phyloP scores from a whole-genome alignment of 1,140 invertebrate genomes.

The Brachionus asplanchnoidis region DNA sequence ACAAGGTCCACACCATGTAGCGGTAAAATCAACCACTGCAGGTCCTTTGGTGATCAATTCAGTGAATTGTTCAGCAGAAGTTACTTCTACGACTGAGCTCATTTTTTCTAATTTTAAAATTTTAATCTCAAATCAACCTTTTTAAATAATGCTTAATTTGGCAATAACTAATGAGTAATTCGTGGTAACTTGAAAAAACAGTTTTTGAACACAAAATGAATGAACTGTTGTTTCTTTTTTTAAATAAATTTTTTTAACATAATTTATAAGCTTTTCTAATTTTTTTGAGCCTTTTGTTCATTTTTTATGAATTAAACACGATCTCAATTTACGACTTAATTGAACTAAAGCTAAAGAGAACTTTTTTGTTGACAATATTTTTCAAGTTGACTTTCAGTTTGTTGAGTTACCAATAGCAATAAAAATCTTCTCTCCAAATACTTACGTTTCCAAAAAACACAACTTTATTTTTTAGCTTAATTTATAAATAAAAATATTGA shows the following conservation, averaged over 20 bases:
- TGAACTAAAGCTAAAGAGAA: not conserved
- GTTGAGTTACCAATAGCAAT: not conserved
- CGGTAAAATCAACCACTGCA: conserved; percentile 28
- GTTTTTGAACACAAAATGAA: not conserved
- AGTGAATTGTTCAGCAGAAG: not conserved
- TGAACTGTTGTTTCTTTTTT: not conserved
- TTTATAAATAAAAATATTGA: too few relatives aligned
- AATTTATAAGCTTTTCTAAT: not conserved
- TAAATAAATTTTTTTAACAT: not conserved
- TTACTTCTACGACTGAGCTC: not conserved
- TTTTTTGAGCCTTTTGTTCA: not conserved
- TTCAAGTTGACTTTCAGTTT: not conserved
- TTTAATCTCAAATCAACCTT: not conserved
- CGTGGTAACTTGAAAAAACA: conserved; percentile 5
- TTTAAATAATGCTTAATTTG: not conserved
- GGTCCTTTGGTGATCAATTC: not conserved
- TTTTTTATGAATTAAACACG: not conserved
- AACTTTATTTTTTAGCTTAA: too few relatives aligned
- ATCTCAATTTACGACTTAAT: not conserved
- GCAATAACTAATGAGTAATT: not conserved
- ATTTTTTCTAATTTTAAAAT: not conserved
- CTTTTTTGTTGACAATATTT: not conserved
- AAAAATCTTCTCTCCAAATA: too few relatives aligned
- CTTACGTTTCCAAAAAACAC: too few relatives aligned
- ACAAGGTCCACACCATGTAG: conserved; percentile 33